Base-by-base conservation (phyloP, 2,888 invertebrate genomes). In the Therioaphis trifolii region DNA sequence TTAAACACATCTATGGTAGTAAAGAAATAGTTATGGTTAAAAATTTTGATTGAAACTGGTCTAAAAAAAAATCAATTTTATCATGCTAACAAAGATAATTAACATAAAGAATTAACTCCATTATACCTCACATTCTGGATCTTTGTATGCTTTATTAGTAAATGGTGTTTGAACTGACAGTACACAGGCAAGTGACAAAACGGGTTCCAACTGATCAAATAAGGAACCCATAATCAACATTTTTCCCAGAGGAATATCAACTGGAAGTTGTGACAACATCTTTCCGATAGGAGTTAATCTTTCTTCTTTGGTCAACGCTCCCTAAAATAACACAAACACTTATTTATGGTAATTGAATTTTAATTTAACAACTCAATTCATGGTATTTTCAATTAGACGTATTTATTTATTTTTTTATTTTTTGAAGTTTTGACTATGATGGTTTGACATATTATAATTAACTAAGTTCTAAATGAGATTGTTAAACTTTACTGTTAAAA, bases 191-290 rank as follows among this genome's bases (percentile, higher is more conserved):
- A 98, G 89, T 0, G 96, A 96, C 11, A 99, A 89, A 18, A 97
- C 93, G 0, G 97, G 94, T 87, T 96, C 95, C 0, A 96, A 92
- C 87, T 97, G 95, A 85, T 95, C 92, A 85, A 97, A 96, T 11
- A 97, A 92, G 1, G 95, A 94, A 0, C 97, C 97, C 90, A 96
- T 92, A 29, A 98, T 94, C 55, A 99, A 90, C 92, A 99, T 97
- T 90, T 99, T 99, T 0, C 98, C 98, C 80, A 99, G 92, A 0
- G 94, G 92, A 79, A 99, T 94, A 88, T 99, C 98, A 0, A 99
- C 96, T 0, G 99, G 99, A 24, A 99, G 90, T 88, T 93, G 93
- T 5, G 97, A 92, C 82, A 99, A 89, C 80, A 97, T 94, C 87
- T 93, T 92, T 0, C 98, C 99, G 78, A 98, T 91, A 0, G 94